Evolutionary conservation across 2,113 vertebrate genomes (phyloP).

Genomic region (Lamprologus sp.): DNA sequence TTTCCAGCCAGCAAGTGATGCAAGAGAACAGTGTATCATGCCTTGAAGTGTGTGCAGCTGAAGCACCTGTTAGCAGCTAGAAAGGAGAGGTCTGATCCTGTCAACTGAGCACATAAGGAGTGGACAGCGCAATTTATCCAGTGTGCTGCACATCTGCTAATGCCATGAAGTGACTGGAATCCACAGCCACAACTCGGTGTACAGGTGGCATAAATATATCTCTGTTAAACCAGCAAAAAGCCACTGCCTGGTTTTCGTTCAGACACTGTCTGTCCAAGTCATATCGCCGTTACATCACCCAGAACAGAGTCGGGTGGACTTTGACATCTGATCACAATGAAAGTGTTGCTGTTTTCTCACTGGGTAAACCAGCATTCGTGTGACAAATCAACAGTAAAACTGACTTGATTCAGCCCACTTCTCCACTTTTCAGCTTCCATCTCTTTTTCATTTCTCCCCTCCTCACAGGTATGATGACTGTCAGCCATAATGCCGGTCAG

Average conservation of each 20-base stretch:
- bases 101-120: slow-evolving; percentile 37
- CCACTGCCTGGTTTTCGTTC: slow-evolving; percentile 3
- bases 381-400: slow-evolving; percentile 52
- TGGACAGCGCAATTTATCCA: slow-evolving; percentile 54
- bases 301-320: not conserved
- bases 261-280: slow-evolving; percentile 20
- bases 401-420: slow-evolving; percentile 49
- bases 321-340: slow-evolving; percentile 31
- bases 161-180: slow-evolving; percentile 4
- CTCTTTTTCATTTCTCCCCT: slow-evolving; percentile 51
- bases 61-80: slow-evolving; percentile 36
- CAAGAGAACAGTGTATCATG: slow-evolving; percentile 13
- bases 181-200: slow-evolving; percentile 1
- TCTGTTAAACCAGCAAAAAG: slow-evolving; percentile 27
- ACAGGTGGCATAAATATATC: slow-evolving; percentile 17
- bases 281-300: slow-evolving; percentile 36
- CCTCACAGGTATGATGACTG: slow-evolving; percentile 59
- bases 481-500: slow-evolving; percentile 62
- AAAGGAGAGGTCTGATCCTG: slow-evolving; percentile 48
- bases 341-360: slow-evolving; percentile 31
- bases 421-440: slow-evolving; percentile 45
- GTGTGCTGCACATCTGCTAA: slow-evolving; percentile 4
- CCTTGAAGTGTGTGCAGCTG: slow-evolving; percentile 1
- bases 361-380: slow-evolving; percentile 36
- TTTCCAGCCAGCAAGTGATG: slow-evolving; percentile 9